Evolutionary conservation across 2,113 vertebrate genomes (phyloP).

Genomic region (Pelvicachromis taeniatus): DNA sequence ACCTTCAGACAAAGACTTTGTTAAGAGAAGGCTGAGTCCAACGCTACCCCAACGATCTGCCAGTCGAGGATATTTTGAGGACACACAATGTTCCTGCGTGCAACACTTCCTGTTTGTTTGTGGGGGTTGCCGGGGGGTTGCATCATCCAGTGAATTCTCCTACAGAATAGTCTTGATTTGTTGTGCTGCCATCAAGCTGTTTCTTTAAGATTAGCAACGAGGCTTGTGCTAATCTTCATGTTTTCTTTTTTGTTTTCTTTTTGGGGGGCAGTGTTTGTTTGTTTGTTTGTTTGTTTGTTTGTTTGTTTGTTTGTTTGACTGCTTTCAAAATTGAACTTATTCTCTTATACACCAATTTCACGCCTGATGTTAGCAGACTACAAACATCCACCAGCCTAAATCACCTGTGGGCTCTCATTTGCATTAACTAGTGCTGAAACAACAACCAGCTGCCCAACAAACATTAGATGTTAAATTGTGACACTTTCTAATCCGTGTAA

Average conservation of each 20-base stretch:
- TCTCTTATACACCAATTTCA: not conserved
- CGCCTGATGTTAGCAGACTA: rapidly evolving
- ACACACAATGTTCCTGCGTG: not conserved
- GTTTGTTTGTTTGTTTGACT: not conserved
- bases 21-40: not conserved
- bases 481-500: not conserved
- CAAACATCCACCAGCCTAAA: not conserved
- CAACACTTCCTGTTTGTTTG: not conserved
- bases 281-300: too few species aligned
- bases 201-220: not conserved
- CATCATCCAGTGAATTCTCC: not conserved
- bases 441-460: not conserved
- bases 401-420: not conserved
- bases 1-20: not conserved
- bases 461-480: not conserved
- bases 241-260: not conserved
- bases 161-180: not conserved
- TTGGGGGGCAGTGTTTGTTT: too few species aligned
- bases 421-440: not conserved
- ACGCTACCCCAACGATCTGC: not conserved
- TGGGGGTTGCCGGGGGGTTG: not conserved
- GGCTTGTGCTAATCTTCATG: not conserved
- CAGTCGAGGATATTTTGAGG: not conserved
- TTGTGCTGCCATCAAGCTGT: not conserved
- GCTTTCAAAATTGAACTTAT: not conserved